Percentiles rank a stretch among this genome's conserved stretches.
These are phyloP conservation scores for Struthidea cinerea DNA, from an alignment of 2,113 vertebrate species.

Conservation along the genomic window DNA sequence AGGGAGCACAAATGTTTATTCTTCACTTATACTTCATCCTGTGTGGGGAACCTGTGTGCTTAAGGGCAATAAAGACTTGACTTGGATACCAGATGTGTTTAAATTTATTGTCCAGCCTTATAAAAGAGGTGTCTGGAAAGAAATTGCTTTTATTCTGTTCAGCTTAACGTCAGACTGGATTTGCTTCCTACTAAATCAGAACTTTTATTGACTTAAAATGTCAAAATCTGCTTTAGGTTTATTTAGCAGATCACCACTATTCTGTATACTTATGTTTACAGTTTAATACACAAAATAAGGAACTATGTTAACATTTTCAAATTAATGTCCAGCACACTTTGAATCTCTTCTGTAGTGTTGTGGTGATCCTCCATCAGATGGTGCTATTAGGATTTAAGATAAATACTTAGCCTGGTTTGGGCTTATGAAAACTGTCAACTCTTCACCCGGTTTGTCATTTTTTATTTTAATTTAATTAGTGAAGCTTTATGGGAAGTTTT, in stretches of 20 bases:
- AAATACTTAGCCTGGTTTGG: not conserved
- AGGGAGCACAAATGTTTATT: not conserved
- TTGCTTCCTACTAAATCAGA: not conserved
- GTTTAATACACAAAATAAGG: not conserved
- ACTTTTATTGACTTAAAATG: not conserved
- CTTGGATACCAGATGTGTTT: not conserved
- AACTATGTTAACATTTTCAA: not conserved
- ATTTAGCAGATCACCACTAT: not conserved
- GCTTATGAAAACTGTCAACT: not conserved
- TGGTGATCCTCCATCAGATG: conserved; percentile 48
- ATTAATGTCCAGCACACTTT: not conserved
- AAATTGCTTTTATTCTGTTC: not conserved
- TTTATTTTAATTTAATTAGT: not conserved
- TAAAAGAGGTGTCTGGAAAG: not conserved
- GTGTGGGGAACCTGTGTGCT: not conserved
- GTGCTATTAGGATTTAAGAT: conserved; percentile 46
- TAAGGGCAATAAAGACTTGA: not conserved
- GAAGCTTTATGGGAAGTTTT: not conserved
- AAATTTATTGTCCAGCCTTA: not conserved
- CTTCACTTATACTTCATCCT: not conserved
- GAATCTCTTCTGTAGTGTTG: not conserved
- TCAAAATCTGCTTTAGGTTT: not conserved
- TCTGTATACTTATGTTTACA: not conserved
- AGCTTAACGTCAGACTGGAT: not conserved
- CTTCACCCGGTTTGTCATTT: not conserved